These are phyloP conservation scores for Pantherophis alleghaniensis DNA, from an alignment of 2,797 vertebrate species.

Conservation along the genomic window DNA sequence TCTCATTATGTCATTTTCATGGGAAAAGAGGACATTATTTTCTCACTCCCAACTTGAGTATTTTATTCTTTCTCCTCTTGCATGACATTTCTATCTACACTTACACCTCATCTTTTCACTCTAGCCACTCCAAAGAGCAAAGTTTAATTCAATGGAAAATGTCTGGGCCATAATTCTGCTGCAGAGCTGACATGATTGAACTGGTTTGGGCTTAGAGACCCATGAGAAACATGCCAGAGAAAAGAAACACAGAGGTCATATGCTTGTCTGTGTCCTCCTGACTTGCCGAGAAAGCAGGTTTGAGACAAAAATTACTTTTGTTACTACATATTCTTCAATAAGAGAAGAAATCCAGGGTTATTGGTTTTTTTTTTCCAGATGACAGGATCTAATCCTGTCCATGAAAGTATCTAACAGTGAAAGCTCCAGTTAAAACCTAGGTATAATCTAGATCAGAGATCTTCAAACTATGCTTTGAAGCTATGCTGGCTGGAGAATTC, in stretches of 20 bases:
- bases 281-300: constrained; percentile 15
- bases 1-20: constrained; percentile 49
- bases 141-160: constrained; percentile 21
- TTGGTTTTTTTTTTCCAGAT: not conserved
- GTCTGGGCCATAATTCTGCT: not conserved
- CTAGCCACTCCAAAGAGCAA: constrained; percentile 1
- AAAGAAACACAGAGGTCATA: not conserved
- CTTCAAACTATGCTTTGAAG: no score
- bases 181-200: constrained; percentile 34
- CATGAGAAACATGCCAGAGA: not conserved
- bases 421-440: not conserved
- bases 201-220: constrained; percentile 7
- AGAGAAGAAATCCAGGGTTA: not conserved
- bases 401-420: not conserved
- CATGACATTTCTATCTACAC: constrained; percentile 13
- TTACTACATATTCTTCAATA: not conserved
- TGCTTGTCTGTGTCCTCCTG: not conserved
- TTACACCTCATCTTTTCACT: not conserved
- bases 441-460: not conserved
- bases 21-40: constrained; percentile 39
- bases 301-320: not conserved
- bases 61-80: constrained; percentile 44
- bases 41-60: constrained; percentile 17
- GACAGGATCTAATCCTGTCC: not conserved
- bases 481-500: no score